Conservation (phyloP, 2,113 vertebrate species). For the Micromys minutus region DNA sequence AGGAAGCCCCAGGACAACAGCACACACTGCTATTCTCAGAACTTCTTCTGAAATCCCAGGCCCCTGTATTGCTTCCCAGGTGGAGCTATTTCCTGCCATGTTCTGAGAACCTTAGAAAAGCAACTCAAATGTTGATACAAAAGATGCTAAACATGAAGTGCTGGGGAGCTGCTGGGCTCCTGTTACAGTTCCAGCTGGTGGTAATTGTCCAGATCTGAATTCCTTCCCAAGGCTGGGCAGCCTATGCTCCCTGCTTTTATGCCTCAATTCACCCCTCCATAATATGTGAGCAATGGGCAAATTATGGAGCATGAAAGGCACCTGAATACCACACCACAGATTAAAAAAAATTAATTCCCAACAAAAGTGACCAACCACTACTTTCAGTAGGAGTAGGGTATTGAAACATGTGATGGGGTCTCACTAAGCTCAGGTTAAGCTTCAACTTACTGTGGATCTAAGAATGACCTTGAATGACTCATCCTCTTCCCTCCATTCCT, state of each 20-base stretch:
- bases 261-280: background rate
- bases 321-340: background rate
- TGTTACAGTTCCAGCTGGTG: background rate
- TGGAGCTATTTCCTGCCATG: slow-evolving; percentile 1
- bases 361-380: background rate
- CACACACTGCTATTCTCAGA: slow-evolving; percentile 32
- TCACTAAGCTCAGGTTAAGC: background rate
- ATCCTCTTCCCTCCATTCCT: background rate
- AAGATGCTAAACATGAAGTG: background rate
- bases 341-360: background rate
- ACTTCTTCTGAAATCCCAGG: slow-evolving; percentile 40
- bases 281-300: background rate
- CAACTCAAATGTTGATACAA: slow-evolving; percentile 14
- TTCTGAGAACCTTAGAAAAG: slow-evolving; percentile 47
- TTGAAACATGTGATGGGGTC: too few species aligned
- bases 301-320: background rate
- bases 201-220: background rate
- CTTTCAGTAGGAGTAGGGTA: background rate
- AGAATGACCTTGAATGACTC: background rate
- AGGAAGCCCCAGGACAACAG: background rate
- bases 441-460: background rate
- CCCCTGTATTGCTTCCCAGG: background rate
- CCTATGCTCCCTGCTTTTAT: background rate
- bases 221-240: background rate
- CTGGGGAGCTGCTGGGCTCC: background rate